phyloP scores from a whole-genome alignment of 1,140 invertebrate genomes.

The Drosophila kohkoa region DNA sequence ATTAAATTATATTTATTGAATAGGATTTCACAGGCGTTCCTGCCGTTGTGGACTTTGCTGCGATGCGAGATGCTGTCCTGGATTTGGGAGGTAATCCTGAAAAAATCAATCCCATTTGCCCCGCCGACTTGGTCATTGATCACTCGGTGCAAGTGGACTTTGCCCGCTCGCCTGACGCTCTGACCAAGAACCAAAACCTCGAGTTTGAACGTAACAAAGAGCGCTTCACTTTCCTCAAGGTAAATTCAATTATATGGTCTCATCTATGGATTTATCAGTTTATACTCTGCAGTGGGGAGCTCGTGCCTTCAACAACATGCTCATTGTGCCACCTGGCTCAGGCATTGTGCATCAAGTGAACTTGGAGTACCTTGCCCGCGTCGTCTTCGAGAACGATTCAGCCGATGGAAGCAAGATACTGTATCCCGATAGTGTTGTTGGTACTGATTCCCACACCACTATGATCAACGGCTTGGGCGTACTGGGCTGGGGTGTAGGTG shows the following conservation, averaged over 20 bases:
- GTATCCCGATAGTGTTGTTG: conserved; percentile 98
- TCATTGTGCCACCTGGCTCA: conserved; percentile 98
- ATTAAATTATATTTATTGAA: background rate
- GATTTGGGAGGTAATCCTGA: conserved; percentile 94
- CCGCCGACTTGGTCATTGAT: conserved; percentile 98
- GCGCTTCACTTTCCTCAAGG: conserved; percentile 96
- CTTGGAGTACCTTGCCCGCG: conserved; percentile 96
- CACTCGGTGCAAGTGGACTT: conserved; percentile 99
- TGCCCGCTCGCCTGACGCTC: conserved; percentile 93
- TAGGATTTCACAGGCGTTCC: conserved; percentile 98
- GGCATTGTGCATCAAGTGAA: conserved; percentile 99
- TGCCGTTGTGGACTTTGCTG: conserved; percentile 99
- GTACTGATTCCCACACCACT: conserved; percentile 99
- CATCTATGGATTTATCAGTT: background rate
- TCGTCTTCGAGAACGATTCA: conserved; percentile 93
- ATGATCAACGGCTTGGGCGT: conserved; percentile 98
- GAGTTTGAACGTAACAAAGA: conserved; percentile 99
- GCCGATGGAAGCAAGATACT: conserved; percentile 85
- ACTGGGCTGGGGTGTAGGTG: conserved; percentile 89
- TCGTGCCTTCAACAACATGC: conserved; percentile 97
- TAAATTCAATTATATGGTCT: background rate
- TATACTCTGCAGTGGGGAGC: conserved; percentile 93
- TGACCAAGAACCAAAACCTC: conserved; percentile 96
- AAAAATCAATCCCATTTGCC: conserved; percentile 98
- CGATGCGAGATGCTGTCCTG: conserved; percentile 98